Base-by-base conservation (phyloP, 2,888 invertebrate genomes). In the Xestia sexstrigata region DNA sequence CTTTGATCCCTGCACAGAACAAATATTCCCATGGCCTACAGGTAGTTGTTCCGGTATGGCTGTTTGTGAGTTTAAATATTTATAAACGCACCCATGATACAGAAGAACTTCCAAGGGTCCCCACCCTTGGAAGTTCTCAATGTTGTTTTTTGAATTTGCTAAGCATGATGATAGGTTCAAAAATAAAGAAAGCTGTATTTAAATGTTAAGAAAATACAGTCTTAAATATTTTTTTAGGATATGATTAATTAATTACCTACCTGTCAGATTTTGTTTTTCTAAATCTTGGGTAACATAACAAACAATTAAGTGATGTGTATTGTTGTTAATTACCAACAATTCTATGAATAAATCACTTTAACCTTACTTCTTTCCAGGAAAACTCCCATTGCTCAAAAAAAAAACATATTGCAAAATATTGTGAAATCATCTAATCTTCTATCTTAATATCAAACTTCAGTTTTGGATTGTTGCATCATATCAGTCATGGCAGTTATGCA, bases 401-500 rank as follows among this genome's bases (percentile, higher is more conserved):
- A 35, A 78, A 13, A 66, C 11, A 15, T 39, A 35, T 84, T 83
- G 70, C 82, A 76, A 20, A 82, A 81, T 65, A 73, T 82, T 81
- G 67, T 81, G 81, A 68, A 87, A 88, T 78, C 68, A 47, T 6
- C 0, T 17, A 72, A n/a, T 35, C 35, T 35, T 5, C 35, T 5
- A 35, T 35, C 35, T 35, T 5, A 35, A 0, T 67, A 7, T 4
- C 2, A 45, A 63, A 39, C 8, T 49, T 45, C 6, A 26, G 26
- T n/a, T n/a, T n/a, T 20, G 2, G 0, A 42, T 42, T 60, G 26
- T n/a, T n/a, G 5, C 0, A 45, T 42, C 47, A 39, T 42, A 72
- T 1, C 42, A 39, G 17, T 45, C 11, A 35, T 30, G n/a, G 55
- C 8, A 26, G 4, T 5, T 47, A 58, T 35, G n/a, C 13, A 30